These are phyloP conservation scores for Atrina japonica DNA, from an alignment of 2,888 invertebrate species.

Conservation along the genomic window DNA sequence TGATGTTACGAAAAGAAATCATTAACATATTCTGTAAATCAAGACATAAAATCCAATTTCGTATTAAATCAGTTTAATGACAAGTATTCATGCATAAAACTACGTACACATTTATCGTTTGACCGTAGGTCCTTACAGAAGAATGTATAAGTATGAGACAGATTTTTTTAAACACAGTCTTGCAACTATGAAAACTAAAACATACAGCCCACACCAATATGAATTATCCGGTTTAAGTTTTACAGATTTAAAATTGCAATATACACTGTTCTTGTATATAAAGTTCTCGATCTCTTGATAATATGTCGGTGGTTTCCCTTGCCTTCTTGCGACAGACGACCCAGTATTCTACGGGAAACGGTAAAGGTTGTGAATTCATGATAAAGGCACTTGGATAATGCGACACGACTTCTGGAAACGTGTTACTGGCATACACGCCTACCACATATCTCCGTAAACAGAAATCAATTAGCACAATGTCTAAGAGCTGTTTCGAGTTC, in stretches of 20 bases:
- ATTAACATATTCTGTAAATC: no score
- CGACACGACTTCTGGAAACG: conserved; percentile 9
- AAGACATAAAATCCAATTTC: no score
- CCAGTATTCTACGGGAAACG: conserved; percentile 20
- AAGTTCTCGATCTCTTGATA: no score
- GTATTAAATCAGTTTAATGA: no score
- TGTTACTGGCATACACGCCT: conserved; percentile 20
- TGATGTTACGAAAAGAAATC: no score
- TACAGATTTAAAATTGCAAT: background rate
- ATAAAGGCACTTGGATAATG: no score
- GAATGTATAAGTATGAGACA: background rate
- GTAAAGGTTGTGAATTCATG: conserved; percentile 14
- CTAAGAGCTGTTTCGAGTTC: conserved; percentile 24
- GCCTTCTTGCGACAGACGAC: no score
- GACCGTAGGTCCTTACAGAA: background rate
- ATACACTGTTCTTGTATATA: conserved; percentile 19
- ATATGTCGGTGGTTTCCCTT: no score
- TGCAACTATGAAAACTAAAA: no score
- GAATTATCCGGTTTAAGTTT: conserved; percentile 13
- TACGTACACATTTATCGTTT: conserved; percentile 10
- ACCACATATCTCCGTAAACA: conserved; percentile 1
- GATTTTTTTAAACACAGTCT: conserved; percentile 6
- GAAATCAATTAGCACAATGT: conserved; percentile 2
- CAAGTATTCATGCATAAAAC: conserved; percentile 3
- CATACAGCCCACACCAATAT: no score